phyloP scores from a whole-genome alignment of 2,797 vertebrate species.

The Microtus agrestis region DNA sequence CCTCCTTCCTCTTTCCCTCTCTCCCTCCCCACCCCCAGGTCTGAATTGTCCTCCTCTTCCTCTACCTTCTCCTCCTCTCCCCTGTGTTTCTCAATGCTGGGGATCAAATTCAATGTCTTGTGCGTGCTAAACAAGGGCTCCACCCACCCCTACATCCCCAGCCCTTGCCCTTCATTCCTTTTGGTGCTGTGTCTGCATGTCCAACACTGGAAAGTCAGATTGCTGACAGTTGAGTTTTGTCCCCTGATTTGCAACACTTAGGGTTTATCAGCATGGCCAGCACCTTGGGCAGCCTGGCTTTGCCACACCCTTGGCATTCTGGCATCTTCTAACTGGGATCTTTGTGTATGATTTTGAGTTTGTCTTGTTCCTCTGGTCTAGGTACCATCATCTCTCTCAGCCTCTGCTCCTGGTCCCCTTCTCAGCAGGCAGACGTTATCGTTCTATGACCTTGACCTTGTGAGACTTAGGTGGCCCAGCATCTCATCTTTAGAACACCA shows the following conservation, averaged over 20 bases:
- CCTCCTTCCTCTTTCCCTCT: no score
- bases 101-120: not conserved
- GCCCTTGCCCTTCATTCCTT: not conserved
- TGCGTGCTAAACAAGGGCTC: not conserved
- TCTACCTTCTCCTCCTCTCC: not conserved
- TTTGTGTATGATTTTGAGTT: not conserved
- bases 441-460: not conserved
- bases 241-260: not conserved
- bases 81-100: not conserved
- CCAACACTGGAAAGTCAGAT: not conserved
- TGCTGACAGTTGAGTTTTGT: not conserved
- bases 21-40: not conserved
- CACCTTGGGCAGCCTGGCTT: not conserved
- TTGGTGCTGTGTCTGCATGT: not conserved
- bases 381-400: not conserved
- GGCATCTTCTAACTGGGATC: not conserved
- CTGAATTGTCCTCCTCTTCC: not conserved
- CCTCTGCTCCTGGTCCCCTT: not conserved
- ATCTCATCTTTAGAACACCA: not conserved
- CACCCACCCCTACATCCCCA: not conserved
- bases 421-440: not conserved
- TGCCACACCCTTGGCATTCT: fast-evolving
- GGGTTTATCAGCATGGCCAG: not conserved
- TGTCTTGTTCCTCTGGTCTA: not conserved
- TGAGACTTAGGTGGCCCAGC: not conserved